Conservation (phyloP, 2,888 invertebrate species). For the Macrophya annulata region DNA sequence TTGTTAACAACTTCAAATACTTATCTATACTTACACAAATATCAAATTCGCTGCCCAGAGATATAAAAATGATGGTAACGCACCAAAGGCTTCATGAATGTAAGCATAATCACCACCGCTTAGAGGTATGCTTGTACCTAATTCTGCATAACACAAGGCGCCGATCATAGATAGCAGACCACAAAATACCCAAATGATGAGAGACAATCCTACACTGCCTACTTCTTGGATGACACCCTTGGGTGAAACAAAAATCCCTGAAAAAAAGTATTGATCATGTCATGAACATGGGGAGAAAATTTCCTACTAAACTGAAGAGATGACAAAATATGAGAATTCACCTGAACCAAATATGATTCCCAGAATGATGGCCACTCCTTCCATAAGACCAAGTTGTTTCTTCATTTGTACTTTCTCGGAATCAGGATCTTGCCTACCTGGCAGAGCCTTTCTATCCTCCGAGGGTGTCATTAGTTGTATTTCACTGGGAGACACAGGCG, state of each 20-base stretch:
- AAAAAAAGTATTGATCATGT: slow-evolving; percentile 69
- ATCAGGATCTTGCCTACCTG: slow-evolving; percentile 65
- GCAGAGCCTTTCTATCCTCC: slow-evolving; percentile 26
- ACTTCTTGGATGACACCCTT: slow-evolving; percentile 96
- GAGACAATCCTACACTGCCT: slow-evolving; percentile 93
- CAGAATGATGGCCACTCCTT: slow-evolving; percentile 96
- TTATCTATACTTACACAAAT: slow-evolving; percentile 89
- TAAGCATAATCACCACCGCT: slow-evolving; percentile 99
- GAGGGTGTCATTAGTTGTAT: slow-evolving; percentile 45
- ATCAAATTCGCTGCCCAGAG: slow-evolving; percentile 98
- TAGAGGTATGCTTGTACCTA: slow-evolving; percentile 93
- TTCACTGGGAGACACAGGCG: slow-evolving; percentile 53
- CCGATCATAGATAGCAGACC: slow-evolving; percentile 96
- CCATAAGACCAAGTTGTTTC: slow-evolving; percentile 93
- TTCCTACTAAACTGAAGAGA: background rate
- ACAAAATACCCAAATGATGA: slow-evolving; percentile 93
- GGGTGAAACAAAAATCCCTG: slow-evolving; percentile 97
- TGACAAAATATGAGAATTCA: slow-evolving; percentile 66
- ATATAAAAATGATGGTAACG: slow-evolving; percentile 95
- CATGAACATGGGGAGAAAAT: background rate
- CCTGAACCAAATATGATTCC: slow-evolving; percentile 97
- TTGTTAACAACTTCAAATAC: background rate
- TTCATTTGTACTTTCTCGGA: slow-evolving; percentile 88
- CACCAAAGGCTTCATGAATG: slow-evolving; percentile 95
- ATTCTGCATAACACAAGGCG: slow-evolving; percentile 97